Conservation (phyloP, 2,113 vertebrate genomes). For the Phyllostomus discolor region DNA sequence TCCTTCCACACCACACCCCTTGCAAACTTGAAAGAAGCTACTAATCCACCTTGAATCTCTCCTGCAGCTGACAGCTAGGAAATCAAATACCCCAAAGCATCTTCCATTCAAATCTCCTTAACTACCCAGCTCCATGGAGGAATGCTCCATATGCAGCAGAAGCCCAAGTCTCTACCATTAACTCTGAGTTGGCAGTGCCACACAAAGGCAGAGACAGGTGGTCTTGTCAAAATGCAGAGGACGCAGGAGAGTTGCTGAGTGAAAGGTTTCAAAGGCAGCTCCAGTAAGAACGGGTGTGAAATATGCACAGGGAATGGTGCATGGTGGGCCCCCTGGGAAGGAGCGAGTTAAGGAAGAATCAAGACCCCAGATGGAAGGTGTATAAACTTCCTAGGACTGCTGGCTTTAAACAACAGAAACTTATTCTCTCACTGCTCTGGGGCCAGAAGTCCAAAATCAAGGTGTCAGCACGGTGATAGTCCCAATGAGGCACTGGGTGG, state of each 20-base stretch:
- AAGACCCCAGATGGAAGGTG: background rate
- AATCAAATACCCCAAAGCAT: background rate
- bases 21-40: slow-evolving; percentile 4
- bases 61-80: background rate
- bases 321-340: fast-evolving
- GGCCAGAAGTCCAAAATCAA: background rate
- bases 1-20: background rate
- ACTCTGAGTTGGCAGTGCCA: background rate
- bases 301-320: background rate
- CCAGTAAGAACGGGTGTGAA: background rate
- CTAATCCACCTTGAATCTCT: background rate
- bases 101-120: background rate
- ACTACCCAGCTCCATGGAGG: background rate
- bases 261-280: background rate
- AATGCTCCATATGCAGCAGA: too few species aligned
- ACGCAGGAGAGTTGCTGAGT: background rate
- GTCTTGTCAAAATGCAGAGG: background rate
- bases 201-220: background rate
- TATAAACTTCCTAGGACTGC: background rate
- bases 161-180: background rate
- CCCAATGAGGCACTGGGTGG: background rate
- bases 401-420: background rate
- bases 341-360: background rate
- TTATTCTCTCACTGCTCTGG: background rate
- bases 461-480: background rate